These are phyloP conservation scores for Eustalomyia histrio DNA, from an alignment of 2,888 invertebrate species.

Conservation along the genomic window DNA sequence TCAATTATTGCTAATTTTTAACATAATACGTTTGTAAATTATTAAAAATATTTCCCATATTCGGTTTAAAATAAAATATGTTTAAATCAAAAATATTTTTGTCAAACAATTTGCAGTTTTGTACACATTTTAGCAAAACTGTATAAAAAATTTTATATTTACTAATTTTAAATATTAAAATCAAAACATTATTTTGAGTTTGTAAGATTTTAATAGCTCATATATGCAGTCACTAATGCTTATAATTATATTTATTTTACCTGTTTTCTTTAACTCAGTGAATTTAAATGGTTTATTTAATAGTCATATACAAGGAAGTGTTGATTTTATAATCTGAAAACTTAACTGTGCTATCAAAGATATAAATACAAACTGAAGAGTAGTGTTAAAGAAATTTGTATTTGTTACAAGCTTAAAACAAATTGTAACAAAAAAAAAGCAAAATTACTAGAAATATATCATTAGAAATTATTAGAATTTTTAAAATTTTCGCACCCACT, in stretches of 20 bases:
- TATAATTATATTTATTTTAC: not conserved
- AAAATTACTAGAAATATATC: not conserved
- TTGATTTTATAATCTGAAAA: constrained; percentile 15
- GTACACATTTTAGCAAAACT: too few relatives aligned
- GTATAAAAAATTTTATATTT: too few relatives aligned
- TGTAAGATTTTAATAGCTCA: too few relatives aligned
- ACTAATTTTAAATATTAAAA: too few relatives aligned
- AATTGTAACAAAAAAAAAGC: not conserved
- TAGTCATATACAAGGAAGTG: constrained; percentile 36
- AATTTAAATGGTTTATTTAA: not conserved
- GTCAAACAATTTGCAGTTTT: too few relatives aligned
- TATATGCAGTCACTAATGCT: too few relatives aligned
- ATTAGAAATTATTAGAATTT: not conserved
- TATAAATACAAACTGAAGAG: not conserved
- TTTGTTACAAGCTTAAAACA: not conserved
- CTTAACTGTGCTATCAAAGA: constrained; percentile 1
- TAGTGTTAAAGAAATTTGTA: not conserved
- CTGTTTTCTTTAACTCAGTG: not conserved
- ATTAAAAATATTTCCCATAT: too few relatives aligned
- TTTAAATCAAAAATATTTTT: too few relatives aligned
- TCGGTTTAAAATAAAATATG: too few relatives aligned
- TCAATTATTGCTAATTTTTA: too few relatives aligned
- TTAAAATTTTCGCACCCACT: constrained; percentile 11
- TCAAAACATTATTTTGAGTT: too few relatives aligned
- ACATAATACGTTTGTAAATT: too few relatives aligned